A percentile compares a stretch with the other conserved stretches of the same genome.
Conservation (phyloP, 1,140 invertebrate species). For the Ostrea denselamellosa region DNA sequence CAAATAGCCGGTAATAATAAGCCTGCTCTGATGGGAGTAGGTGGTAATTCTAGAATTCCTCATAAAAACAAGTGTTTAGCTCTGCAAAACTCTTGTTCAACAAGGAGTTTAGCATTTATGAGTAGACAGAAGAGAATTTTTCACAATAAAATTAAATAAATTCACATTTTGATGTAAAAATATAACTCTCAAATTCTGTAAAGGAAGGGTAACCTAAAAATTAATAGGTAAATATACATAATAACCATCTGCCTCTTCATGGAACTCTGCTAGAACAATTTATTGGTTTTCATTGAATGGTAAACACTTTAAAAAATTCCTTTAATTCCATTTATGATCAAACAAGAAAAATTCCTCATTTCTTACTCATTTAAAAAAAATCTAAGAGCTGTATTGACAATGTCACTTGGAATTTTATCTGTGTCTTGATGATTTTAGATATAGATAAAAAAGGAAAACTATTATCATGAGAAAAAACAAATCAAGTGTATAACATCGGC, state of each 20-base stretch:
- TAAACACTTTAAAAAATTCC: background rate
- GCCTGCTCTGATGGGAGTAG: background rate
- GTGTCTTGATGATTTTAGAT: conserved; percentile 4
- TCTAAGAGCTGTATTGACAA: background rate
- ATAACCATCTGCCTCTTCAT: background rate
- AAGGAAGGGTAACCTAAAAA: background rate
- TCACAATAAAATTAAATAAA: background rate
- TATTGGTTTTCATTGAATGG: background rate
- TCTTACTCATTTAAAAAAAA: conserved; percentile 30
- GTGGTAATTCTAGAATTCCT: background rate
- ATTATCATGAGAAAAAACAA: background rate
- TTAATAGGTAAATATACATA: background rate
- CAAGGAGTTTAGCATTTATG: background rate
- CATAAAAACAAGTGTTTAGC: background rate
- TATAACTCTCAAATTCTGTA: background rate
- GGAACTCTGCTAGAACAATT: background rate
- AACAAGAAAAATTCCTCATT: conserved; percentile 22
- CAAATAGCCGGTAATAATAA: conserved; percentile 3
- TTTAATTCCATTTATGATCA: background rate
- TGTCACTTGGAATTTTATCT: conserved; percentile 6
- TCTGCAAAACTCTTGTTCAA: background rate
- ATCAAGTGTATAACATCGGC: background rate
- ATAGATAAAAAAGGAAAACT: conserved; percentile 6
- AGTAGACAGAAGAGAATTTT: background rate
- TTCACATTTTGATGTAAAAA: background rate